Percentiles rank a stretch among this genome's conserved stretches.
phyloP scores from a whole-genome alignment of 2,888 invertebrate genomes.

The Andrena haemorrhoa region DNA sequence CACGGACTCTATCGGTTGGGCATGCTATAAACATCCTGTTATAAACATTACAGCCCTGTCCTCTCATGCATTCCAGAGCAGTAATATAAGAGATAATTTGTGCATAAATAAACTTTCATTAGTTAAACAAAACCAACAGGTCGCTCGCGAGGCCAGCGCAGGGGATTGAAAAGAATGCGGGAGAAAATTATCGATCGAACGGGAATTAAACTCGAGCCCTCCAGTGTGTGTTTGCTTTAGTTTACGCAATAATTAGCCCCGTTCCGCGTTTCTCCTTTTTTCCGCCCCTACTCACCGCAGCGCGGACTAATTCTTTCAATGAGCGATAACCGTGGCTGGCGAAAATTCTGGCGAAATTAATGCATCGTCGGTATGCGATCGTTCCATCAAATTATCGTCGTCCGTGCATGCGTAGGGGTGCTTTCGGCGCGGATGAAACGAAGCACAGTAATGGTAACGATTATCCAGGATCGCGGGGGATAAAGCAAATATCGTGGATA shows the following conservation, averaged over 20 bases:
- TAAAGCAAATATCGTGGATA: too few relatives aligned
- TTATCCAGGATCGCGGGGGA: too few relatives aligned
- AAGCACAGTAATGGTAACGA: too few relatives aligned
- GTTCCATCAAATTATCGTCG: conserved; percentile 50
- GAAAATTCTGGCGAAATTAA: conserved; percentile 27
- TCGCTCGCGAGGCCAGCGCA: too few relatives aligned
- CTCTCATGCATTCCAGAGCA: too few relatives aligned
- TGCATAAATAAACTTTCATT: too few relatives aligned
- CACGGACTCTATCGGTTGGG: too few relatives aligned
- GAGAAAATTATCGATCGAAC: conserved; percentile 3
- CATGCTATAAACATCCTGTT: too few relatives aligned
- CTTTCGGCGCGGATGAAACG: too few relatives aligned
- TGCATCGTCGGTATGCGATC: conserved; percentile 42
- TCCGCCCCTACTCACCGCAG: conserved; percentile 12
- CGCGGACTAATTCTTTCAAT: conserved; percentile 41
- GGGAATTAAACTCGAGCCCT: neutral
- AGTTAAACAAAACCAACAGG: too few relatives aligned
- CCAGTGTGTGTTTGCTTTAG: neutral
- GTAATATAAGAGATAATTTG: too few relatives aligned
- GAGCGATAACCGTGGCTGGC: conserved; percentile 40
- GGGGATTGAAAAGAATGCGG: neutral
- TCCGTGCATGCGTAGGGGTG: conserved; percentile 5
- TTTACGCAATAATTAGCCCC: conserved; percentile 20
- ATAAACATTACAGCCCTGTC: too few relatives aligned
- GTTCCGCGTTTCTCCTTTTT: conserved; percentile 40